Percentiles rank a stretch among this genome's conserved stretches.
phyloP scores from a whole-genome alignment of 37 sponge, comb jelly and placozoan species.

The Diacarnus erythraeanus region DNA sequence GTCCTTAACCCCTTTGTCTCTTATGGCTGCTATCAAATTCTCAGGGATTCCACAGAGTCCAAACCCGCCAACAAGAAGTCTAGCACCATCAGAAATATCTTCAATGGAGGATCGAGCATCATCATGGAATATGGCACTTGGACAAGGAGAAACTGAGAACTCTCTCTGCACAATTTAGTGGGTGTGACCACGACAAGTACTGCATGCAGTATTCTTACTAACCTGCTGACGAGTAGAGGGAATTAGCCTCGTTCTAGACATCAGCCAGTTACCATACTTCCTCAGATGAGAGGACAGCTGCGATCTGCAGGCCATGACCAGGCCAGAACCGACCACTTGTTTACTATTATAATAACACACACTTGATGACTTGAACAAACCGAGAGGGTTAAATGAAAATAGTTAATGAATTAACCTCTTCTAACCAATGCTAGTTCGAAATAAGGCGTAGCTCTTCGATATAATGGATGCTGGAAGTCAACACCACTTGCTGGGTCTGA shows the following conservation, averaged over 20 bases:
- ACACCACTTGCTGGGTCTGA: slow-evolving; percentile 26
- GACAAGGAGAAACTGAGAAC: not conserved
- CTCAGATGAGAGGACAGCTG: not conserved
- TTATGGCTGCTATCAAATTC: slow-evolving; percentile 85
- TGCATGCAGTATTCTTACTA: not conserved
- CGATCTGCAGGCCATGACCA: not conserved
- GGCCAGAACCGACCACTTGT: not conserved
- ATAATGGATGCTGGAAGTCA: slow-evolving; percentile 6
- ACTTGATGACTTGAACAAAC: too few species aligned
- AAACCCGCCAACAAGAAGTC: slow-evolving; percentile 75
- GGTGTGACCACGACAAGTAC: not conserved
- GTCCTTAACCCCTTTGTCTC: slow-evolving; percentile 45
- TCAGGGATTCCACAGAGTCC: slow-evolving; percentile 99
- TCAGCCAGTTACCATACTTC: not conserved
- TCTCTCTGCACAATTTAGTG: not conserved
- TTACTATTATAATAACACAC: too few species aligned
- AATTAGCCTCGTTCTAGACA: not conserved
- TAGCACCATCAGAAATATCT: slow-evolving; percentile 76
- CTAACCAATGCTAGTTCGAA: not conserved
- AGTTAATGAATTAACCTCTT: not conserved
- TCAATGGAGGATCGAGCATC: slow-evolving; percentile 59
- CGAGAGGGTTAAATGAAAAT: too few species aligned
- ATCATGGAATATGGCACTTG: slow-evolving; percentile 63
- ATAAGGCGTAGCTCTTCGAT: not conserved
- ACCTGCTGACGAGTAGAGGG: not conserved